Percentiles rank a stretch among this genome's conserved stretches.
These are phyloP conservation scores for Synanthedon tipuliformis DNA, from an alignment of 2,888 invertebrate species.

Conservation along the genomic window DNA sequence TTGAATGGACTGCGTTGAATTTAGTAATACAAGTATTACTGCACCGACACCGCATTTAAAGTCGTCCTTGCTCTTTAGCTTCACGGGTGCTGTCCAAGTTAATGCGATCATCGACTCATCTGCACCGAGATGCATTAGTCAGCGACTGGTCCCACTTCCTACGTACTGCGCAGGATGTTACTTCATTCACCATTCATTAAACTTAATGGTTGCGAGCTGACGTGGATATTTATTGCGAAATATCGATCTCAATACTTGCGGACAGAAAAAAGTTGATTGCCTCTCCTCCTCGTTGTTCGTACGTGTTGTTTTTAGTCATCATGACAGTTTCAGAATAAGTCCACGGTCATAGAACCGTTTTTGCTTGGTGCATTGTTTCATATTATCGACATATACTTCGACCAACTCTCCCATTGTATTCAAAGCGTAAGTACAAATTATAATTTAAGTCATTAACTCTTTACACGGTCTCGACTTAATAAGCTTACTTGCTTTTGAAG, in stretches of 20 bases:
- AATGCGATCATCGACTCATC: conserved; percentile 30
- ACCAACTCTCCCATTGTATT: too few relatives aligned
- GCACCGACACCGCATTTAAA: conserved; percentile 33
- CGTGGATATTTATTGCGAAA: conserved; percentile 49
- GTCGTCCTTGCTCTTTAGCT: conserved; percentile 44
- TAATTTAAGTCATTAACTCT: too few relatives aligned
- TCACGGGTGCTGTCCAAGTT: neutral
- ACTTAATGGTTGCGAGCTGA: conserved; percentile 36
- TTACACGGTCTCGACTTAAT: too few relatives aligned
- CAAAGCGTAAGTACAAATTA: too few relatives aligned
- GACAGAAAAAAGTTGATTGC: conserved; percentile 6
- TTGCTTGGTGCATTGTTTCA: too few relatives aligned
- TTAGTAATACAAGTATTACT: conserved; percentile 2
- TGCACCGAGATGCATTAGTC: conserved; percentile 39
- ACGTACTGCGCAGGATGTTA: conserved; percentile 52
- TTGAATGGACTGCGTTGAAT: too few relatives aligned
- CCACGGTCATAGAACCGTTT: too few relatives aligned
- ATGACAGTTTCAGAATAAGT: too few relatives aligned
- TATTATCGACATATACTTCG: too few relatives aligned
- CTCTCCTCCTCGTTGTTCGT: neutral
- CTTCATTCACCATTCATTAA: conserved; percentile 58
- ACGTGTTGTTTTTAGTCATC: neutral
- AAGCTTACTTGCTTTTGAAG: too few relatives aligned
- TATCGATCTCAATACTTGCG: conserved; percentile 23
- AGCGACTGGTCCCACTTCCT: conserved; percentile 58